Evolutionary conservation across 2,888 invertebrate species (phyloP).

Genomic region (Hypena proboscidalis): DNA sequence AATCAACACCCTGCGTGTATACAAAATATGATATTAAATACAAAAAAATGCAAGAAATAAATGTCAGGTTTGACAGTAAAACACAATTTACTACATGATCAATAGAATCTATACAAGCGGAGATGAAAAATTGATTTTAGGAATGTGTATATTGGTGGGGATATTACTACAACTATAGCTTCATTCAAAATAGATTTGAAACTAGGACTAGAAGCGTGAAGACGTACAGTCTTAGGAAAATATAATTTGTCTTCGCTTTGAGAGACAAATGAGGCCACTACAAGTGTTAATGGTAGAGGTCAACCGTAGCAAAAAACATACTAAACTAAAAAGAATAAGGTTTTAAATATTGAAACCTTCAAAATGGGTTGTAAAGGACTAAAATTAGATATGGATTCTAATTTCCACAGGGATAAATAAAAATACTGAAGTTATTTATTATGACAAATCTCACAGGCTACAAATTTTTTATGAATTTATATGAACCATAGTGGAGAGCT

Average conservation of each 20-base stretch:
- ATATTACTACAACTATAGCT: conserved; percentile 24
- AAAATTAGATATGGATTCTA: too few relatives aligned
- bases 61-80: background rate
- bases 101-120: conserved; percentile 24
- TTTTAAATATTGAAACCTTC: too few relatives aligned
- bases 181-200: conserved; percentile 22
- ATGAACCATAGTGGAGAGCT: too few relatives aligned
- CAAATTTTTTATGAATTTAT: too few relatives aligned
- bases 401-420: too few relatives aligned
- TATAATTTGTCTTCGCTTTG: conserved; percentile 7
- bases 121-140: conserved; percentile 19
- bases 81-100: conserved; percentile 15
- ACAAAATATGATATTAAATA: too few relatives aligned
- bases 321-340: background rate
- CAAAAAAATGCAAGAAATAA: background rate
- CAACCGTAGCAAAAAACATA: conserved; percentile 13
- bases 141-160: conserved; percentile 33
- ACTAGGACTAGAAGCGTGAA: conserved; percentile 38
- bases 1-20: too few relatives aligned
- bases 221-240: conserved; percentile 17
- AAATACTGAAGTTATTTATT: too few relatives aligned
- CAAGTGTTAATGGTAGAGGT: conserved; percentile 1
- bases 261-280: conserved; percentile 6
- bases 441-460: too few relatives aligned
- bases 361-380: too few relatives aligned